phyloP scores from a whole-genome alignment of 1,140 invertebrate genomes.

The Ericerus pela region DNA sequence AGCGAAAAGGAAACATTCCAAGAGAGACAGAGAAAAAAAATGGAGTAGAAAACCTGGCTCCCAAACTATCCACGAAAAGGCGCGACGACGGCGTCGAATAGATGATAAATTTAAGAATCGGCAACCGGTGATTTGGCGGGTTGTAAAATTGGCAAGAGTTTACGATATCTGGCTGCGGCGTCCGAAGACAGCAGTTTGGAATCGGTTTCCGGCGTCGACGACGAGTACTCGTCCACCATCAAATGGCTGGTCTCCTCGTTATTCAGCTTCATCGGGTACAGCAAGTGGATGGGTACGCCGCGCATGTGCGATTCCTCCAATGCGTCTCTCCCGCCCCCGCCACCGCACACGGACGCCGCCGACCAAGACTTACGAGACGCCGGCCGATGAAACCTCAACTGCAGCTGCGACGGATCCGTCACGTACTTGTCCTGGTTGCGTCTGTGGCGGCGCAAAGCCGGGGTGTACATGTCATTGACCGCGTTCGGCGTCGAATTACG shows the following conservation, averaged over 20 bases:
- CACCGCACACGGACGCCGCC: conserved; percentile 38
- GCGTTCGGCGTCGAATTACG: background rate
- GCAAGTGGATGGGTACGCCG: conserved; percentile 28
- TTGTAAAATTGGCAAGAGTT: conserved; percentile 6
- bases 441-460: conserved; percentile 49
- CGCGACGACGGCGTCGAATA: no score
- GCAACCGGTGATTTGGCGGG: conserved; percentile 4
- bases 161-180: background rate
- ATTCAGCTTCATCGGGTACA: background rate
- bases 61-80: no score
- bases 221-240: background rate
- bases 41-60: no score
- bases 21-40: no score
- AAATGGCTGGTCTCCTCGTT: background rate
- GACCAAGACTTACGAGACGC: conserved; percentile 28
- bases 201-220: background rate
- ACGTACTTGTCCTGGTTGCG: conserved; percentile 55
- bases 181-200: background rate
- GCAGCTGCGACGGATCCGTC: conserved; percentile 52
- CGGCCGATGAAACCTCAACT: conserved; percentile 53
- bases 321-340: conserved; percentile 60
- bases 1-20: no score
- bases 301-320: conserved; percentile 72
- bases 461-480: conserved; percentile 31
- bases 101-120: conserved; percentile 4